Conservation (phyloP, 2,797 vertebrate genomes). For the Gymnocypris eckloni region DNA sequence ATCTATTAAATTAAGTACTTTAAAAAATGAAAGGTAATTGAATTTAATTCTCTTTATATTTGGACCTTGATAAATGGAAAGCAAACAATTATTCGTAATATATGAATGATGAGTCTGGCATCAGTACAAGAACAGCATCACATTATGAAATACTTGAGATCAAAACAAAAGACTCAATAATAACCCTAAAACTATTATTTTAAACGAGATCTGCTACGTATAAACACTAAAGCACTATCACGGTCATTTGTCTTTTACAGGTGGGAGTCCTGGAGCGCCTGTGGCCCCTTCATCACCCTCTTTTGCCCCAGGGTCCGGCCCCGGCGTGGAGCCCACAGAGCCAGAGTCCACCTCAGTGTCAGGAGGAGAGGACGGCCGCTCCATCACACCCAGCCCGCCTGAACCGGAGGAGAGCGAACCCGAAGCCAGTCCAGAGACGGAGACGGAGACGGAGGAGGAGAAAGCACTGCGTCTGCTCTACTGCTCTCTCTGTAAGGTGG, state of each 20-base stretch:
- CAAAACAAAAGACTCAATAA: background rate
- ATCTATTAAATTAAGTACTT: background rate
- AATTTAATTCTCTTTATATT: background rate
- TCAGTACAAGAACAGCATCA: background rate
- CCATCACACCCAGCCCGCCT: constrained; percentile 54
- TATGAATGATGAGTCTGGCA: background rate
- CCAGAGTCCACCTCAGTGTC: constrained; percentile 74
- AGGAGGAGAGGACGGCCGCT: constrained; percentile 69
- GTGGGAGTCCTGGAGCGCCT: constrained; percentile 64
- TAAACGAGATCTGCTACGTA: background rate
- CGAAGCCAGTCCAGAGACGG: constrained; percentile 67
- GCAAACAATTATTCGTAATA: background rate
- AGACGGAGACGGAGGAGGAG: constrained; percentile 90
- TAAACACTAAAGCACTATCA: background rate
- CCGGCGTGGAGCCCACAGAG: constrained; percentile 71
- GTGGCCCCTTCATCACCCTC: constrained; percentile 54
- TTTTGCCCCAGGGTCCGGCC: constrained; percentile 65
- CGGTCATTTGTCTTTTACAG: constrained; percentile 62
- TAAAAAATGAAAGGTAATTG: background rate
- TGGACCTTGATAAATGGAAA: background rate
- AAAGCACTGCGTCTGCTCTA: constrained; percentile 94
- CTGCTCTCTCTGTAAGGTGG: constrained; percentile 98
- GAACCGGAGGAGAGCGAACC: constrained; percentile 66
- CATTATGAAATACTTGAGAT: background rate
- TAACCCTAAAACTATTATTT: background rate